These are phyloP conservation scores for Colius striatus DNA, from an alignment of 2,113 vertebrate genomes.

Conservation along the genomic window DNA sequence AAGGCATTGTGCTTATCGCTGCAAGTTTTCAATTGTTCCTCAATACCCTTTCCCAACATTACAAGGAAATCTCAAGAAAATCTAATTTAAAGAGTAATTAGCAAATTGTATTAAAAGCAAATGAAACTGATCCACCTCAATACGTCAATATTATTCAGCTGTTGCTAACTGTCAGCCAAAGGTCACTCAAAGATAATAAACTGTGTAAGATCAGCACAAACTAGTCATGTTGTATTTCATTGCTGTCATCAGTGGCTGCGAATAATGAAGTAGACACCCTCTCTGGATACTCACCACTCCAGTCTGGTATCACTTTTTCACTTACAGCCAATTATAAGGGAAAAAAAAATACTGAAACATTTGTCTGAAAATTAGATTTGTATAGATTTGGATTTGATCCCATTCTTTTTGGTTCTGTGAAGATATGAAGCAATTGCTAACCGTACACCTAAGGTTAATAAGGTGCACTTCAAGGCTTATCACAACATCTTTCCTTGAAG, in stretches of 20 bases:
- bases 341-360: background rate
- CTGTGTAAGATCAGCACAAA: background rate
- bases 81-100: conserved; percentile 63
- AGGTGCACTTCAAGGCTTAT: background rate
- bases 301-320: background rate
- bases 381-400: background rate
- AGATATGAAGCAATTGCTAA: conserved; percentile 11
- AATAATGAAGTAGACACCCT: background rate
- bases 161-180: conserved; percentile 30
- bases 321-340: background rate
- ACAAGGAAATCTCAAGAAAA: conserved; percentile 18
- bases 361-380: background rate
- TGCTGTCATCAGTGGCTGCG: background rate
- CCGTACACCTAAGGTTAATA: conserved; percentile 29
- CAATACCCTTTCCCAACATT: background rate
- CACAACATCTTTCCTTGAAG: background rate
- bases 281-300: background rate
- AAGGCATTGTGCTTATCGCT: background rate
- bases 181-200: conserved; percentile 35
- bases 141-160: conserved; percentile 43
- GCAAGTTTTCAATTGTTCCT: conserved; percentile 17
- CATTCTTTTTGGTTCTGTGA: background rate
- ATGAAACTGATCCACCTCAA: conserved; percentile 24
- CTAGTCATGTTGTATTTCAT: background rate
- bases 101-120: conserved; percentile 51